Percentiles rank a stretch among this genome's conserved stretches.
phyloP scores from a whole-genome alignment of 2,888 invertebrate genomes.

The Aplocera efformata region DNA sequence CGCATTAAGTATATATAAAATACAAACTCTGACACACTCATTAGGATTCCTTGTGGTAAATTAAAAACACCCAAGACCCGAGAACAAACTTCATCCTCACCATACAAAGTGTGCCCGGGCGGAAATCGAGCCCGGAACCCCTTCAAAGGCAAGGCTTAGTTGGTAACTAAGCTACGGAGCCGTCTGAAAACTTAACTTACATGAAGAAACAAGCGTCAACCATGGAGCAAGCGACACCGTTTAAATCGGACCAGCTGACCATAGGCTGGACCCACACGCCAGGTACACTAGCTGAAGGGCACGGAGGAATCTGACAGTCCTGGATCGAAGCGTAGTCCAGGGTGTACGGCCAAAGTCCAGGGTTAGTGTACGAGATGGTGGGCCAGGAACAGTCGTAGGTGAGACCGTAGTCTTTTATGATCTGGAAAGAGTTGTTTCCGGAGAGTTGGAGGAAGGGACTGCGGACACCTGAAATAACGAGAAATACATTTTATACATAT shows the following conservation, averaged over 20 bases:
- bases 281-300: conserved; percentile 79
- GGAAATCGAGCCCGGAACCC: too few relatives aligned
- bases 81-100: too few relatives aligned
- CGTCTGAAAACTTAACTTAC: conserved; percentile 50
- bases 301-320: conserved; percentile 77
- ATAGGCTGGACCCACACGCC: conserved; percentile 85
- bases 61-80: too few relatives aligned
- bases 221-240: conserved; percentile 76
- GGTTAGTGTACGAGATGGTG: conserved; percentile 53
- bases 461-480: conserved; percentile 60
- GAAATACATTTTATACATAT: neutral
- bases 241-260: conserved; percentile 72
- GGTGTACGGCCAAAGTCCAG: conserved; percentile 85
- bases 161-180: neutral
- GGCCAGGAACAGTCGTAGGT: conserved; percentile 84
- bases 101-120: too few relatives aligned
- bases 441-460: conserved; percentile 79
- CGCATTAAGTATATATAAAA: too few relatives aligned
- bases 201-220: conserved; percentile 72
- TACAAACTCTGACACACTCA: too few relatives aligned
- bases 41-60: too few relatives aligned
- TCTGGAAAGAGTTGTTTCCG: conserved; percentile 80
- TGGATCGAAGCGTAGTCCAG: conserved; percentile 80
- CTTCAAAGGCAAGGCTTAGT: too few relatives aligned
- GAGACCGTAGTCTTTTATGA: conserved; percentile 72